A percentile compares a stretch with the other conserved stretches of the same genome.
Conservation (phyloP, 2,888 invertebrate genomes). For the Azorinus chamasolen region DNA sequence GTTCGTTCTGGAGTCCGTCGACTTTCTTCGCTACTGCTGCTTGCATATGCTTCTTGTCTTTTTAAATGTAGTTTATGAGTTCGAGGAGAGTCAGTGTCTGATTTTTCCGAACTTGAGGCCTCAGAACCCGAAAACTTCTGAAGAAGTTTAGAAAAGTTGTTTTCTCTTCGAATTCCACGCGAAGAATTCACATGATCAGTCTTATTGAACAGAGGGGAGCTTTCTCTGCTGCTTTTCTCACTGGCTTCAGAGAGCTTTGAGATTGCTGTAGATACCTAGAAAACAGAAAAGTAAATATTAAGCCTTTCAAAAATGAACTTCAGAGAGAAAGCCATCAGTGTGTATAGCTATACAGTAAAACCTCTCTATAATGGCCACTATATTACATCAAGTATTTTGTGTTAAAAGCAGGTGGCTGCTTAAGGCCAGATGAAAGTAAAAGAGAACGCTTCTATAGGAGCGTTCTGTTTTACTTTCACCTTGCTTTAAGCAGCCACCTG, state of each 20-base stretch:
- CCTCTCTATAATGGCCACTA: too few species aligned
- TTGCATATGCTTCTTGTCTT: conserved; percentile 69
- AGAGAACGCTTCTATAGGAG: too few species aligned
- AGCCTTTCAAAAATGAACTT: neutral
- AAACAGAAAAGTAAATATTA: neutral
- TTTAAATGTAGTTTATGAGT: conserved; percentile 60
- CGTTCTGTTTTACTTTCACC: too few species aligned
- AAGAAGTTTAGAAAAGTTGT: conserved; percentile 75
- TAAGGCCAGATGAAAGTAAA: too few species aligned
- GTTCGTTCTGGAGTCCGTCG: conserved; percentile 82
- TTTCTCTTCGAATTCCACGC: conserved; percentile 67
- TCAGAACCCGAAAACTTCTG: conserved; percentile 80
- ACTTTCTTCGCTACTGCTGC: conserved; percentile 69
- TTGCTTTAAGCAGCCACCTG: too few species aligned
- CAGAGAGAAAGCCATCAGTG: too few species aligned
- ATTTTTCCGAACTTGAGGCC: conserved; percentile 73
- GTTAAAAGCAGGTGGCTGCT: too few species aligned
- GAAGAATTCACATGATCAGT: conserved; percentile 52
- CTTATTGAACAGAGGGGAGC: conserved; percentile 37
- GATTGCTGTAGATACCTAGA: conserved; percentile 68
- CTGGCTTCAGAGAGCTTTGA: conserved; percentile 62
- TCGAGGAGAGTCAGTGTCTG: conserved; percentile 64
- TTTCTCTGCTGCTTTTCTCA: conserved; percentile 48
- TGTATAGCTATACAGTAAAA: too few species aligned
- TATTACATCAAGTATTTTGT: too few species aligned